These are phyloP conservation scores for Bursaphelenchus okinawaensis DNA, from an alignment of 2,888 invertebrate genomes.

Conservation along the genomic window DNA sequence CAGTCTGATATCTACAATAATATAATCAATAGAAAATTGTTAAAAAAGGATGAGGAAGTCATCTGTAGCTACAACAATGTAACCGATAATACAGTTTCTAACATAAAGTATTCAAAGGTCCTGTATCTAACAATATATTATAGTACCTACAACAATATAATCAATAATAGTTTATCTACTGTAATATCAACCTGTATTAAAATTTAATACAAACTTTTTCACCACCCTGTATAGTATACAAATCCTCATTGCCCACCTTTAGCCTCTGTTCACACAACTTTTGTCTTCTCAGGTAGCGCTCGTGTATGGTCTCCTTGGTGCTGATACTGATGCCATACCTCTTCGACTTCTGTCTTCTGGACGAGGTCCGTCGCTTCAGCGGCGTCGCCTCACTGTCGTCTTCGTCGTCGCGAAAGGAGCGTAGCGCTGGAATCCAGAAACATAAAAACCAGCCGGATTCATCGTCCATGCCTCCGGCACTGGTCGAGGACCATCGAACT, in stretches of 20 bases:
- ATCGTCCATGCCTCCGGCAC: background rate
- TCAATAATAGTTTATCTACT: no score
- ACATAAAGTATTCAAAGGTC: no score
- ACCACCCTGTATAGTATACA: no score
- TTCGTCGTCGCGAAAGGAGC: constrained; percentile 25
- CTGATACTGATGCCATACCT: constrained; percentile 28
- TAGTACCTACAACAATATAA: no score
- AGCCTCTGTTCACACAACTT: constrained; percentile 8
- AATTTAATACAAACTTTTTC: no score
- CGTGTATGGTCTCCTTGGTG: constrained; percentile 16
- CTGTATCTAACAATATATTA: no score
- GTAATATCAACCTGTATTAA: no score
- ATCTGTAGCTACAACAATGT: no score
- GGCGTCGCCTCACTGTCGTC: constrained; percentile 7
- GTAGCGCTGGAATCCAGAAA: constrained; percentile 21
- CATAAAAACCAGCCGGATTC: background rate
- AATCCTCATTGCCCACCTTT: background rate
- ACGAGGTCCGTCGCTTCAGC: constrained; percentile 3
- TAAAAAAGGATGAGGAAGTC: background rate
- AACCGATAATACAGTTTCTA: no score
- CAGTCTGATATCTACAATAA: constrained; percentile 39
- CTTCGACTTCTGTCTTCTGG: constrained; percentile 10
- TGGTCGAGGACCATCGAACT: background rate
- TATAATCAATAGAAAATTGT: background rate
- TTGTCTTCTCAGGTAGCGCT: constrained; percentile 19